Percentiles rank a stretch among this genome's conserved stretches.
Evolutionary conservation across 2,888 invertebrate species (phyloP).

Genomic region (Clusia tigrina): DNA sequence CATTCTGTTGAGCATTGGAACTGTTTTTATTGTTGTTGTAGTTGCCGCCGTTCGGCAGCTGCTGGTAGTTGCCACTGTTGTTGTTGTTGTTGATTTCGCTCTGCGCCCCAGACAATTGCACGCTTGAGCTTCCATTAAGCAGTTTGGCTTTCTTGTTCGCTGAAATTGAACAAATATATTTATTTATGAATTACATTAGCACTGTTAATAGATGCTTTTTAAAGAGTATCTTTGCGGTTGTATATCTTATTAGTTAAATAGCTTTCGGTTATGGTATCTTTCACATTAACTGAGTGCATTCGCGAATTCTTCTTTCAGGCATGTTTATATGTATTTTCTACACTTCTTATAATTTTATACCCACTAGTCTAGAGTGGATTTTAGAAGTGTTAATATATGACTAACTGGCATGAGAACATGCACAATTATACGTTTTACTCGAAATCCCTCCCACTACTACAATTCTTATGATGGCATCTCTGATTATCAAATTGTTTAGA

Average conservation of each 20-base stretch:
- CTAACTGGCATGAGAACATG: too few species aligned
- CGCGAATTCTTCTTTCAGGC: too few species aligned
- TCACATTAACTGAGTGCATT: too few species aligned
- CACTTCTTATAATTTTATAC: too few species aligned
- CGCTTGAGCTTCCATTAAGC: constrained; percentile 58
- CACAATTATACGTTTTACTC: too few species aligned
- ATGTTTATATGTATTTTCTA: too few species aligned
- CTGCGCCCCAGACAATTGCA: constrained; percentile 32
- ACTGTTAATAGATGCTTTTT: constrained; percentile 5
- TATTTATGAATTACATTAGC: constrained; percentile 40
- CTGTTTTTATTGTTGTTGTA: constrained; percentile 34
- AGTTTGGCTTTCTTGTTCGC: constrained; percentile 66
- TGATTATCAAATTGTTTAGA: too few species aligned
- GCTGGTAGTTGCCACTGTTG: constrained; percentile 28
- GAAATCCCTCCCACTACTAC: too few species aligned
- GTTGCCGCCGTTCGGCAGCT: constrained; percentile 36
- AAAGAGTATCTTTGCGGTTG: constrained; percentile 3
- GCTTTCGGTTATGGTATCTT: constrained; percentile 4
- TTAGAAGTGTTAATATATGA: too few species aligned
- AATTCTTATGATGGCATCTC: too few species aligned
- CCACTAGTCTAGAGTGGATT: too few species aligned
- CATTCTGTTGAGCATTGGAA: constrained; percentile 32
- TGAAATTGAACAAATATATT: constrained; percentile 65
- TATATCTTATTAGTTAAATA: background rate
- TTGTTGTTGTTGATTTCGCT: constrained; percentile 28